phyloP scores from a whole-genome alignment of 2,888 invertebrate species.

The Cerceris rybyensis region DNA sequence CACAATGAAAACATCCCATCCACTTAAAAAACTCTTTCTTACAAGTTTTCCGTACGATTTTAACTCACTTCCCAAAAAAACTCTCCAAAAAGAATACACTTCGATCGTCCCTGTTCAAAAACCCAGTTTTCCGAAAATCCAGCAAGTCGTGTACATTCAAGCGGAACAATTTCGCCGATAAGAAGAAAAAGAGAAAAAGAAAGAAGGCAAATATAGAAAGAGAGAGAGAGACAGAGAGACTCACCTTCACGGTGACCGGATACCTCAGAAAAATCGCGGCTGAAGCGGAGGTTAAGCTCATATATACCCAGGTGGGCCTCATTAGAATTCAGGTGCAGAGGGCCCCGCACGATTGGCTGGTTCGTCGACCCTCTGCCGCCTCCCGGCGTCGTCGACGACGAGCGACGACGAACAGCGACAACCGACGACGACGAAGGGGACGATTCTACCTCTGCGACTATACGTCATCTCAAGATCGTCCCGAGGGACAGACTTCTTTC shows the following conservation, averaged over 20 bases:
- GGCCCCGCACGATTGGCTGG: constrained; percentile 77
- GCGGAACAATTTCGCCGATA: neutral
- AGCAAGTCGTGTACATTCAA: no score
- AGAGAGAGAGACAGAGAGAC: constrained; percentile 54
- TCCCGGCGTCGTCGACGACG: constrained; percentile 45
- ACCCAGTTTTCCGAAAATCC: no score
- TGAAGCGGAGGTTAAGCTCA: constrained; percentile 71
- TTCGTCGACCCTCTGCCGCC: constrained; percentile 78
- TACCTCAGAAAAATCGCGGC: constrained; percentile 74
- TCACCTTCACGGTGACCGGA: constrained; percentile 74
- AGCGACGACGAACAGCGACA: neutral
- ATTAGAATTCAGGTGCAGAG: constrained; percentile 80
- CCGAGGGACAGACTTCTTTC: neutral
- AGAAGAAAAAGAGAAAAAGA: neutral
- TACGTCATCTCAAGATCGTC: constrained; percentile 27
- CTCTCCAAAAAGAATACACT: no score
- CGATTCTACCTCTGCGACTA: constrained; percentile 32
- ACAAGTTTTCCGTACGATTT: no score
- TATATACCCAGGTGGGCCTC: constrained; percentile 79
- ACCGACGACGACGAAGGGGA: constrained; percentile 33
- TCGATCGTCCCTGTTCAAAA: no score
- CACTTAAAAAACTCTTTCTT: no score
- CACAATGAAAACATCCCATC: no score
- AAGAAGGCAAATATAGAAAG: no score
- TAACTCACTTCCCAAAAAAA: no score